Evolutionary conservation across 2,113 vertebrate species (phyloP).

Genomic region (Carassius auratus): DNA sequence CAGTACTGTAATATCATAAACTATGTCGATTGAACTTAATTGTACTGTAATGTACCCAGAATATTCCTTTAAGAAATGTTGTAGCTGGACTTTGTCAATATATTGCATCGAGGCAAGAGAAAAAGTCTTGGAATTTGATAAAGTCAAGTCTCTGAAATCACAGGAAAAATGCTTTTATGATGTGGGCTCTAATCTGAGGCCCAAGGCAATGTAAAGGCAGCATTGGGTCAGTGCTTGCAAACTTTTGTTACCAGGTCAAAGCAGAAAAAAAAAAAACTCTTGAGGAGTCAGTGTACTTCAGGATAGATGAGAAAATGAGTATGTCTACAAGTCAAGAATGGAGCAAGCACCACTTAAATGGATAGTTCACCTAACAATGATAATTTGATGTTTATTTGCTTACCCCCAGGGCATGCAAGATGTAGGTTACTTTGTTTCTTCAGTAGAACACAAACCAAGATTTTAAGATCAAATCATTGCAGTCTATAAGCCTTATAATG

Average conservation of each 20-base stretch:
- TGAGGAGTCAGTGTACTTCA: not conserved
- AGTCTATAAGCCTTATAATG: no score
- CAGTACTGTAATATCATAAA: not conserved
- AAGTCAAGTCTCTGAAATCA: not conserved
- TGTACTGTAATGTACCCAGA: not conserved
- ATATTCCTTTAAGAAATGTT: not conserved
- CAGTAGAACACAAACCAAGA: no score
- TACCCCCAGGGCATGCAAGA: no score
- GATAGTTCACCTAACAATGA: no score
- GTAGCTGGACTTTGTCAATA: not conserved
- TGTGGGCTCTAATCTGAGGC: not conserved
- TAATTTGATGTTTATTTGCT: no score
- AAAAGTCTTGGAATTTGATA: not conserved
- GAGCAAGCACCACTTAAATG: no score
- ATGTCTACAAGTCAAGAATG: no score
- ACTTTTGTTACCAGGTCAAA: not conserved
- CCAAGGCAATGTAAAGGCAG: conserved; percentile 4
- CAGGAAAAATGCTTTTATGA: not conserved
- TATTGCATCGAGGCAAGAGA: not conserved
- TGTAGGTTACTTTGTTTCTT: no score
- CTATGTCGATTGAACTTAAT: not conserved
- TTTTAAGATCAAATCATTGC: no score
- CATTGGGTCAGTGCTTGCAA: not conserved
- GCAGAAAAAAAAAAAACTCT: not conserved
- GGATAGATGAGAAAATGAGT: no score